phyloP scores from a whole-genome alignment of 2,888 invertebrate species.

The Halocaridina rubra region DNA sequence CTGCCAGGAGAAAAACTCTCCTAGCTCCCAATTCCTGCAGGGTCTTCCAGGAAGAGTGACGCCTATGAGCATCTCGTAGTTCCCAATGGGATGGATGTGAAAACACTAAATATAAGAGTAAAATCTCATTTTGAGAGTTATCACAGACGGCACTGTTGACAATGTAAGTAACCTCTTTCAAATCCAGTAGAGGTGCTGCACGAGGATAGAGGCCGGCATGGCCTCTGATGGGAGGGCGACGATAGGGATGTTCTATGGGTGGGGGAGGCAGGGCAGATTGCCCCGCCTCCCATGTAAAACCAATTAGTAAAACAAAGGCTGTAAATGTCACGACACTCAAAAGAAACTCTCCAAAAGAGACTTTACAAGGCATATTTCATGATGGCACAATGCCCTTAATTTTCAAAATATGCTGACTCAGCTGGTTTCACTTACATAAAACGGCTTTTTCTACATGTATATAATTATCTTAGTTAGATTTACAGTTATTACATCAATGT shows the following conservation, averaged over 20 bases:
- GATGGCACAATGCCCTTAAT: no score
- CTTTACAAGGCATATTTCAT: not conserved
- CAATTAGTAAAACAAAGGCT: not conserved
- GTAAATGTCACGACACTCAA: not conserved
- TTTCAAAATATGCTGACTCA: no score
- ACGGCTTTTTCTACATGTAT: no score
- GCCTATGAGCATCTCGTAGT: slow-evolving; percentile 25
- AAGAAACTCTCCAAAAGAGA: not conserved
- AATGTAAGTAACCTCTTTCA: slow-evolving; percentile 3
- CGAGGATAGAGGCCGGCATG: slow-evolving; percentile 15
- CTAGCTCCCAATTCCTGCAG: slow-evolving; percentile 33
- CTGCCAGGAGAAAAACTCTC: slow-evolving; percentile 43
- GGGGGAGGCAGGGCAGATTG: not conserved
- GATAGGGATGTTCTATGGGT: not conserved
- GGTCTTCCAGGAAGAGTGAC: slow-evolving; percentile 1
- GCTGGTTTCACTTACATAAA: no score
- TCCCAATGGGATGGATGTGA: slow-evolving; percentile 22
- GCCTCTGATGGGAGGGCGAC: not conserved
- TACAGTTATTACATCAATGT: not conserved
- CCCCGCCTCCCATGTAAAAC: not conserved
- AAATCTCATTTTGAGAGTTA: not conserved
- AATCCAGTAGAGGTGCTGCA: slow-evolving; percentile 9
- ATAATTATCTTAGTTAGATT: no score
- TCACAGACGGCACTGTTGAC: slow-evolving; percentile 35
- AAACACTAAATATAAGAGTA: slow-evolving; percentile 28